Base-by-base conservation (phyloP, 2,888 invertebrate genomes). In the Pollenia angustigena region DNA sequence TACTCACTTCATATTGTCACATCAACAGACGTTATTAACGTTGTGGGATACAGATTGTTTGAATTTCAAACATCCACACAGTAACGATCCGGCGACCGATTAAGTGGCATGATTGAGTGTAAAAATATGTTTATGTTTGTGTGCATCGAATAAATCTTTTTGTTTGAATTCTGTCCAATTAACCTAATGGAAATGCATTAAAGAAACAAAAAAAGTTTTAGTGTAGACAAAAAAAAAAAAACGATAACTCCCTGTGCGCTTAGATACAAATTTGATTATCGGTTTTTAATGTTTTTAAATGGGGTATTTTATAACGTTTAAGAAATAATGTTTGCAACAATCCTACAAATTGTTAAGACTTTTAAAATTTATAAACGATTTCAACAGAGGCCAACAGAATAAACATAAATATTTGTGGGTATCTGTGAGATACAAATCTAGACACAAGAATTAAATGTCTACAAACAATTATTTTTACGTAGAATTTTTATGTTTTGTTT, bases 1-100 rank as follows among this genome's bases (percentile, higher is more conserved):
- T 6, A 48, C 23, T 18, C 32, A 64, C 52, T 84, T 48, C 66
- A 68, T 60, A 54, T 50, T 84, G 79, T 84, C 74, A 60, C 54
- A 79, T 68, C 64, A 83, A 23, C 23, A 54, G 66, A 40, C 50
- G 18, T 78, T 52, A 50, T 58, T 14, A 60, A 79, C 7, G 42
- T 50, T 42, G 66, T 68, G 66, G 58, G 42, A 32, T 48, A 62
- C 18, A 56, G 8, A 44, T 44, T 74, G 14, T 48, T 74, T 81
- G n/a, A 56, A 14, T 54, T 74, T 54, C 46, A 72, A 48, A 66
- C 10, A 48, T 42, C n/a, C 48, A 50, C 16, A 40, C 50, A 14
- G n/a, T 14, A 68, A 44, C 40, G 46, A 72, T 74, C 58, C 11
- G 23, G 12, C 8, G 9, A 10, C 11, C 14, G 42, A 10, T 69